phyloP scores from a whole-genome alignment of 2,888 invertebrate genomes.

The Acheta domesticus region DNA sequence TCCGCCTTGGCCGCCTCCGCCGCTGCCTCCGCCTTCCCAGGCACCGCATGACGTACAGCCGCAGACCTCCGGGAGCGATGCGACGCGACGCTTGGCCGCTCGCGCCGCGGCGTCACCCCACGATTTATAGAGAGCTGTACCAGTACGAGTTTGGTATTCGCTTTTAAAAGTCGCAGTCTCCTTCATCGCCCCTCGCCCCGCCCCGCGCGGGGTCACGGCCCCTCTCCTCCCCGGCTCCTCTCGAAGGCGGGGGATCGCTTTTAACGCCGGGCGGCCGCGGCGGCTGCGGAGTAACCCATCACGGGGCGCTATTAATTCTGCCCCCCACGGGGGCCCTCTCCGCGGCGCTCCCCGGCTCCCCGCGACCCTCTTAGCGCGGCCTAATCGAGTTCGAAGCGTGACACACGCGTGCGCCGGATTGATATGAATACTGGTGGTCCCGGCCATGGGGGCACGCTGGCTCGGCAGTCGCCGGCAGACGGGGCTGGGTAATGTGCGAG shows the following conservation, averaged over 20 bases:
- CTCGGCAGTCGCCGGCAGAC: background rate
- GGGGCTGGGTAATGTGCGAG: background rate
- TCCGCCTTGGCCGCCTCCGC: too few species aligned
- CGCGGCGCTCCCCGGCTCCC: background rate
- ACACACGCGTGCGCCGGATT: background rate
- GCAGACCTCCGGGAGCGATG: too few species aligned
- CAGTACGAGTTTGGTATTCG: background rate
- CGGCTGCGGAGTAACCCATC: background rate
- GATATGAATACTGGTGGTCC: background rate
- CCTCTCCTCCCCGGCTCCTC: background rate
- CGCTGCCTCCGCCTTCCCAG: too few species aligned
- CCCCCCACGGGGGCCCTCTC: background rate
- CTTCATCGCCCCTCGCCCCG: background rate
- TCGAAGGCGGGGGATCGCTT: background rate
- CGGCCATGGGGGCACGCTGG: background rate
- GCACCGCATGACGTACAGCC: too few species aligned
- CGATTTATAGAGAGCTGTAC: background rate
- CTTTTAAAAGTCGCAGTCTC: background rate
- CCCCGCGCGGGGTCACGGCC: background rate
- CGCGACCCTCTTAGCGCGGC: background rate
- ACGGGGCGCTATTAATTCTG: background rate
- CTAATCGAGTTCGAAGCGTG: slow-evolving; percentile 18
- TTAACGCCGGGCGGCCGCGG: background rate
- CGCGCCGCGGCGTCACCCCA: background rate
- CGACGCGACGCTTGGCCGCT: too few species aligned